Conservation (phyloP, 2,797 vertebrate genomes). For the Stomatorhinus walkeri region DNA sequence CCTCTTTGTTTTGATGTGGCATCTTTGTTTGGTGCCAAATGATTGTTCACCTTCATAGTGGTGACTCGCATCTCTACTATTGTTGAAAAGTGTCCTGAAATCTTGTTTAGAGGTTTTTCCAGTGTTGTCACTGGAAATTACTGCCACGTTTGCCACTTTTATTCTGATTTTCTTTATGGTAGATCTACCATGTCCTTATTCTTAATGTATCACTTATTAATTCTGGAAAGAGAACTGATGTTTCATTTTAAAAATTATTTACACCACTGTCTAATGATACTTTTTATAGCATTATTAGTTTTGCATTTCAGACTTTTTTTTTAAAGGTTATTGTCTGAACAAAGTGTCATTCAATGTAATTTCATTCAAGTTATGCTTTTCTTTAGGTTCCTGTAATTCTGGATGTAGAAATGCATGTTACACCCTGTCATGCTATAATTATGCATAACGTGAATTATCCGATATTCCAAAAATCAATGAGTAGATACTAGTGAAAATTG, state of each 20-base stretch:
- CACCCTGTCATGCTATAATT: background rate
- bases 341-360: background rate
- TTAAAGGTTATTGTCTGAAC: background rate
- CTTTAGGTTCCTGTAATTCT: background rate
- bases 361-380: background rate
- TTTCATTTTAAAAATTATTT: background rate
- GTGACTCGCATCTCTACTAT: background rate
- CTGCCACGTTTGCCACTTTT: background rate
- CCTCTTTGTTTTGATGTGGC: background rate
- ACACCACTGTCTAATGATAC: background rate
- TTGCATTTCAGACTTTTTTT: background rate
- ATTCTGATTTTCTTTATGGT: background rate
- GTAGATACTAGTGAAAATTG: background rate
- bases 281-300: background rate
- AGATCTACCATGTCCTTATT: background rate
- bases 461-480: background rate
- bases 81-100: background rate
- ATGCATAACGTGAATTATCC: background rate
- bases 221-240: background rate
- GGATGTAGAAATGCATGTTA: background rate
- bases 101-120: background rate
- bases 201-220: background rate
- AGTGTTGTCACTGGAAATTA: background rate
- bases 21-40: slow-evolving; percentile 1
- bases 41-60: background rate